These are phyloP conservation scores for Choristoneura rosaceana DNA, from an alignment of 2,888 invertebrate genomes.

Conservation along the genomic window DNA sequence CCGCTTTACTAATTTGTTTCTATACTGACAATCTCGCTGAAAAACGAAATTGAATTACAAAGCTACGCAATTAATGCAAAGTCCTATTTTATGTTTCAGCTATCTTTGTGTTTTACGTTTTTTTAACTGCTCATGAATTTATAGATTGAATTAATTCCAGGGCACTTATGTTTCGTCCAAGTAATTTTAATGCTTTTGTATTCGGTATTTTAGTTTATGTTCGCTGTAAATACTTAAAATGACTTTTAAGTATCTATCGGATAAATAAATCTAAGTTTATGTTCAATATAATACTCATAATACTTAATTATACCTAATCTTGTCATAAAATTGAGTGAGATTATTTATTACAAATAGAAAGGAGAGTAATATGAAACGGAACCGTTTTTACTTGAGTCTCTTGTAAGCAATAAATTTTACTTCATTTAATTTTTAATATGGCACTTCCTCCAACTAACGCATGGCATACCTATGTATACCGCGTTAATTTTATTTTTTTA, in stretches of 20 bases:
- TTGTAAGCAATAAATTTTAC: too few species aligned
- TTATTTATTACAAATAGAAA: too few species aligned
- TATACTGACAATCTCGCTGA: constrained; percentile 44
- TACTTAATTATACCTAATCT: too few species aligned
- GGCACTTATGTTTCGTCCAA: constrained; percentile 8
- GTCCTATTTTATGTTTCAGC: constrained; percentile 5
- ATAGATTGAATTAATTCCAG: constrained; percentile 4
- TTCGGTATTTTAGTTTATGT: constrained; percentile 1
- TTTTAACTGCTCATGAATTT: constrained; percentile 19
- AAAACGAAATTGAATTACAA: constrained; percentile 40
- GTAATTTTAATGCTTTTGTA: not conserved
- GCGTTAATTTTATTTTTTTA: too few species aligned
- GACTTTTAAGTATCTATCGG: too few species aligned
- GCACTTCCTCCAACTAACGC: not conserved
- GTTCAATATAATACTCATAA: too few species aligned
- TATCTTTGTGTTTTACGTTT: constrained; percentile 9
- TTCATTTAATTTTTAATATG: not conserved
- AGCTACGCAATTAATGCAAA: constrained; percentile 39
- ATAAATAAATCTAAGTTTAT: too few species aligned
- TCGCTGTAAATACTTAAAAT: not conserved
- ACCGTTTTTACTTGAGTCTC: too few species aligned
- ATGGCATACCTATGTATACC: too few species aligned
- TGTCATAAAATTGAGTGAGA: too few species aligned
- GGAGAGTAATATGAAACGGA: too few species aligned
- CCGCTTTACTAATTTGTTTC: constrained; percentile 48